Base-by-base conservation (phyloP, 1,140 invertebrate genomes). In the Leptinotarsa undecemlineata region DNA sequence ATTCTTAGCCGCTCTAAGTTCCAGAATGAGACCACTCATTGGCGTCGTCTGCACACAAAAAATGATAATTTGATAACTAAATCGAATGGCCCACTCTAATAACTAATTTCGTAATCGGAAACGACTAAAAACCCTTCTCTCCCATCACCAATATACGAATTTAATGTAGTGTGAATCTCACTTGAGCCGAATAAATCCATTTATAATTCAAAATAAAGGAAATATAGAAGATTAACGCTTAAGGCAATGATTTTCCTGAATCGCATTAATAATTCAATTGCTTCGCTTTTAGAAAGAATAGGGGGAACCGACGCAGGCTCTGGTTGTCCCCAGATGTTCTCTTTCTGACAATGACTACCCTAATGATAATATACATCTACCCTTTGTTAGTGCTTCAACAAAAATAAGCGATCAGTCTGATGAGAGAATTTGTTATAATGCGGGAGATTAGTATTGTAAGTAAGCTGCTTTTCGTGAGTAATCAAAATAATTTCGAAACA, bases 141-240 rank as follows among this genome's bases (percentile, higher is more conserved):
- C 51, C 48, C 47, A 13, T 33, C 8, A 63, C 23, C n/a, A n/a
- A 23, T 48, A 61, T 61, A 62, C 33, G 62, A 72, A 72, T 63
- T 72, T 72, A 72, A 72, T 72, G 71, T 64, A 48, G 19, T 72
- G 71, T 72, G 42, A 72, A 72, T 72, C 71, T 26, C 61, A 6
- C 62, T 72, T 63, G 62, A 72, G 71, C 62, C 62, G 23, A 47
- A 72, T 48, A 72, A 72, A 72, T 71, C 69, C 60, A 42, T 71
- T 71, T 62, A 71, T 71, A 71, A 61, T 72, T 64, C 62, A 64
- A 72, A 72, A 72, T 72, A 72, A 64, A 72, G 71, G 61, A 72
- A 72, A 72, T 72, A 64, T 72, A 48, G 60, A 64, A 72, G 71
- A 64, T 72, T 72, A 72, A 33, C 60, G 71, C 71, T 72, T 19